phyloP scores from a whole-genome alignment of 1,140 invertebrate genomes.

The Anastrepha ludens region DNA sequence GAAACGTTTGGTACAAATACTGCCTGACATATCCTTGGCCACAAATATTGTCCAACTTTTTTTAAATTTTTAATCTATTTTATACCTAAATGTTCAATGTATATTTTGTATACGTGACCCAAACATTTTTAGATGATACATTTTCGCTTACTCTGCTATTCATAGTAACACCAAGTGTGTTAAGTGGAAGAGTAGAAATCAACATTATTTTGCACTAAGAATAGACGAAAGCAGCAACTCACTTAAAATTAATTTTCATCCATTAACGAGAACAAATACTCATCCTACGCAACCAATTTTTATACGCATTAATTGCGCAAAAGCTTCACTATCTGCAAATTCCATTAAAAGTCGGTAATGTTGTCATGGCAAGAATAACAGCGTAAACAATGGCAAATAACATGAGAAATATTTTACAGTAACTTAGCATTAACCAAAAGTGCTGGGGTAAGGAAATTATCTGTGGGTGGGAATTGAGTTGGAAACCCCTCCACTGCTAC shows the following conservation, averaged over 20 bases:
- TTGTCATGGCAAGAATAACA: constrained; percentile 14
- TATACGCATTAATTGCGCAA: background rate
- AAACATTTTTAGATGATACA: no score
- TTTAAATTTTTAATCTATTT: no score
- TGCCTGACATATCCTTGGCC: no score
- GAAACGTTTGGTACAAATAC: no score
- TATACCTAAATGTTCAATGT: no score
- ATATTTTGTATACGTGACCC: no score
- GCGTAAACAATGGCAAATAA: background rate
- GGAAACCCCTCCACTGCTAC: background rate
- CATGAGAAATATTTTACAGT: background rate
- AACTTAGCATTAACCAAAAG: background rate
- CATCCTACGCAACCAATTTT: background rate
- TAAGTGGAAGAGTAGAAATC: background rate
- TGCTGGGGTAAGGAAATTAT: constrained; percentile 31
- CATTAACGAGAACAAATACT: background rate
- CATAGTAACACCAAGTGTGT: no score
- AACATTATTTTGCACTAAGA: background rate
- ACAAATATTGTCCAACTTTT: no score
- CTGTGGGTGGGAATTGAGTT: background rate
- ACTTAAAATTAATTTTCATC: background rate
- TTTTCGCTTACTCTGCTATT: no score
- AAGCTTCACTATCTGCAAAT: background rate
- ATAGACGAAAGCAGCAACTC: no score
- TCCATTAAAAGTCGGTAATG: constrained; percentile 1